These are phyloP conservation scores for Cephalotes varians DNA, from an alignment of 2,888 invertebrate genomes.

Conservation along the genomic window DNA sequence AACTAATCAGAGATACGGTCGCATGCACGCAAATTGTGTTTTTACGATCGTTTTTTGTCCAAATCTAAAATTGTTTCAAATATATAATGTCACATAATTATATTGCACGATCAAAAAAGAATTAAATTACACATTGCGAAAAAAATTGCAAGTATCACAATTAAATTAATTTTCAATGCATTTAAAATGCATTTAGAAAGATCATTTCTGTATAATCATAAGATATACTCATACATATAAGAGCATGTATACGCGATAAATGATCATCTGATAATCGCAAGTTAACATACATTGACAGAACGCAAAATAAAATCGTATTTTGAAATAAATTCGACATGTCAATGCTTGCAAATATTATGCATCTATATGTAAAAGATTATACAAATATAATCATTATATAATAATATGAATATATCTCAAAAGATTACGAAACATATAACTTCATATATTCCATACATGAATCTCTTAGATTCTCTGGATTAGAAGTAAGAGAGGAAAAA, in stretches of 20 bases:
- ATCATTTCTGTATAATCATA: neutral
- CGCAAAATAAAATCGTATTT: neutral
- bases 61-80: neutral
- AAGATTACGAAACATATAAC: neutral
- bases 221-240: neutral
- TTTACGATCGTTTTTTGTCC: neutral
- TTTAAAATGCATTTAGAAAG: no score
- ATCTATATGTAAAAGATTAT: neutral
- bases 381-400: neutral
- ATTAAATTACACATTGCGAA: neutral
- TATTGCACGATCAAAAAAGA: neutral
- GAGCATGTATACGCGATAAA: neutral
- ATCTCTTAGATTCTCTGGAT: neutral
- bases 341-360: neutral
- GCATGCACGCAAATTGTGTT: constrained; percentile 14
- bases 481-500: neutral
- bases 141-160: neutral
- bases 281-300: neutral
- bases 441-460: neutral
- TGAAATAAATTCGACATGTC: neutral
- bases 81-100: neutral
- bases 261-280: neutral
- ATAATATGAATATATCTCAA: neutral
- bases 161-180: neutral
- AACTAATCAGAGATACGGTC: constrained; percentile 30